These are phyloP conservation scores for Thunnus thynnus DNA, from an alignment of 2,113 vertebrate genomes.

Conservation along the genomic window DNA sequence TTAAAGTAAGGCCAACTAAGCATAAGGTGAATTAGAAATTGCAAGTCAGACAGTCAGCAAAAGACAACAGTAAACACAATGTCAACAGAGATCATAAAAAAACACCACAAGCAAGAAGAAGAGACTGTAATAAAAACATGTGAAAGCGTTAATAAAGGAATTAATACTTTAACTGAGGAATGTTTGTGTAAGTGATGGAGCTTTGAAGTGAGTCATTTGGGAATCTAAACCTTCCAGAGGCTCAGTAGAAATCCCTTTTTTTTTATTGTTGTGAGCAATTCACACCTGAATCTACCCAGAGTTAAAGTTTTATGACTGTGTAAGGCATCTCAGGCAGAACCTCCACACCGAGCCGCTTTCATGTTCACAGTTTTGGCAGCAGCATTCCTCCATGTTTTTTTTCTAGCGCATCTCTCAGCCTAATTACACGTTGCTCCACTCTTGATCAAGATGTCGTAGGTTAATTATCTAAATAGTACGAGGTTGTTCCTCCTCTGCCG, in stretches of 20 bases:
- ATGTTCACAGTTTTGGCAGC: conserved; percentile 4
- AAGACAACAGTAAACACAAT: not conserved
- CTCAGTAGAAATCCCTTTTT: not conserved
- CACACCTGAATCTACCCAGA: not conserved
- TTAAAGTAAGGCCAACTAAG: conserved; percentile 6
- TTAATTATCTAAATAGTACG: conserved; percentile 61
- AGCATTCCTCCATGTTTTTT: not conserved
- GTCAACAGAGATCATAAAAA: not conserved
- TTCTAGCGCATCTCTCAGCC: not conserved
- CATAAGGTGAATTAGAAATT: not conserved
- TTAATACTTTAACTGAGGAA: too few relatives aligned
- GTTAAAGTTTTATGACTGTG: not conserved
- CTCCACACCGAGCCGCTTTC: conserved; percentile 6
- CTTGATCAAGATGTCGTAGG: conserved; percentile 40
- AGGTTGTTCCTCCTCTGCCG: conserved; percentile 37
- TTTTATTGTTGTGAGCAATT: not conserved
- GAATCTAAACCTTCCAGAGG: not conserved
- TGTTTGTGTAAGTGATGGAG: too few relatives aligned
- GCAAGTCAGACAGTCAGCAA: too few relatives aligned
- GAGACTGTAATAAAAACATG: too few relatives aligned
- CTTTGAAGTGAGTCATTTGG: too few relatives aligned
- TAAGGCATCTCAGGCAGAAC: not conserved
- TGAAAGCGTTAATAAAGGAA: too few relatives aligned
- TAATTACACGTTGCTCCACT: conserved; percentile 27
- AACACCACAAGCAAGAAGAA: too few relatives aligned